Evolutionary conservation across 2,797 vertebrate genomes (phyloP).

Genomic region (Phrynocephalus guinanensis): DNA sequence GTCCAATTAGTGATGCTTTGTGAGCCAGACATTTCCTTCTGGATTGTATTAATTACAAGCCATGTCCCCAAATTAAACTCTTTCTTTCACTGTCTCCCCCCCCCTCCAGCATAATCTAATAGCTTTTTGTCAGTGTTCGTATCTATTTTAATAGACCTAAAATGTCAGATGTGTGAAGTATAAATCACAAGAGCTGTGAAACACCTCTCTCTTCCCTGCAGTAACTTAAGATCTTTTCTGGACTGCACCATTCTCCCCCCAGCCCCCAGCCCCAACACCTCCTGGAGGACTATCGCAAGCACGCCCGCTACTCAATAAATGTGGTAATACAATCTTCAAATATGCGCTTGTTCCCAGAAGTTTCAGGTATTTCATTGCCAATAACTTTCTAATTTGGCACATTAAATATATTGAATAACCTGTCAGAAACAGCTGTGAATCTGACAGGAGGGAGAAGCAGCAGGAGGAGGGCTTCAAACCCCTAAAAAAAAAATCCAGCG

Average conservation of each 20-base stretch:
- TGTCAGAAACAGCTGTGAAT: conserved; percentile 57
- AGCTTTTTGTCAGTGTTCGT: conserved; percentile 3
- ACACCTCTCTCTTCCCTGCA: background rate
- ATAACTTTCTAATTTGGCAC: conserved; percentile 44
- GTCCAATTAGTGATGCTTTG: background rate
- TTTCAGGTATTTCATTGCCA: conserved; percentile 44
- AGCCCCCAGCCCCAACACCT: background rate
- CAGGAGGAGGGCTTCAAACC: conserved; percentile 46
- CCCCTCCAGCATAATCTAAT: background rate
- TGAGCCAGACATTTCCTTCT: background rate
- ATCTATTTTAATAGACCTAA: conserved; percentile 27
- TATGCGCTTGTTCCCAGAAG: conserved; percentile 28
- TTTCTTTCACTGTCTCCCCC: background rate
- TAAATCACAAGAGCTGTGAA: background rate
- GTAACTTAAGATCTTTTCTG: background rate
- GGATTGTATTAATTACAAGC: conserved; percentile 13
- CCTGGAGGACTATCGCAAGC: conserved; percentile 13
- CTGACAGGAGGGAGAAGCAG: conserved; percentile 46
- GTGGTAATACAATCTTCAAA: conserved; percentile 8
- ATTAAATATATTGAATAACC: conserved; percentile 42
- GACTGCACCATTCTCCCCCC: background rate
- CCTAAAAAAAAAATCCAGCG: conserved; percentile 7
- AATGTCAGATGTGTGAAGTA: background rate
- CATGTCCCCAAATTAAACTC: conserved; percentile 19
- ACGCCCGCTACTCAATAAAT: conserved; percentile 37